phyloP scores from a whole-genome alignment of 2,888 invertebrate genomes.

The Oithona nana region DNA sequence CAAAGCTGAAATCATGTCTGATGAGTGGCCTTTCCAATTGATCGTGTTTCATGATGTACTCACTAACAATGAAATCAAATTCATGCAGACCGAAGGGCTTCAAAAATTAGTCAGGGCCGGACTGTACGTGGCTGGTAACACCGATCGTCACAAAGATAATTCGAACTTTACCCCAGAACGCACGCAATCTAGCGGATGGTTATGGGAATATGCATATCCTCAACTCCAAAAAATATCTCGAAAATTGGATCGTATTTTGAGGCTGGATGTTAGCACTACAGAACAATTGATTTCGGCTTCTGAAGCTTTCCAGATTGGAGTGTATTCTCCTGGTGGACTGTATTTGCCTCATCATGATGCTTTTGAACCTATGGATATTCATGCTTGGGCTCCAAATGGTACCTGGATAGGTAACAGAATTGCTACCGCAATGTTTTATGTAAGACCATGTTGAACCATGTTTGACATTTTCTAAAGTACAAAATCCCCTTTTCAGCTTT shows the following conservation, averaged over 20 bases:
- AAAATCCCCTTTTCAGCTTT: background rate
- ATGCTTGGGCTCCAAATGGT: background rate
- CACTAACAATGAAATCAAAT: background rate
- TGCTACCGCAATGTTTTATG: conserved; percentile 18
- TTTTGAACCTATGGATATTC: background rate
- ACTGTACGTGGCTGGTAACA: too few relatives aligned
- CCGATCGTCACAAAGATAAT: too few relatives aligned
- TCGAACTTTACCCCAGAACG: background rate
- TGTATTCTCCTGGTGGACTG: background rate
- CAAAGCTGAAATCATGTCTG: background rate
- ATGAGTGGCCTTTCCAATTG: background rate
- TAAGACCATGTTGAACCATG: background rate
- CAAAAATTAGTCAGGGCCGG: too few relatives aligned
- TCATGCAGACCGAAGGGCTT: too few relatives aligned
- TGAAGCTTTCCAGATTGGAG: background rate
- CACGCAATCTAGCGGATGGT: background rate
- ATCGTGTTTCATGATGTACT: background rate
- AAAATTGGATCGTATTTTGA: background rate
- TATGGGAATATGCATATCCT: background rate
- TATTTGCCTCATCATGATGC: background rate
- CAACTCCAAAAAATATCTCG: background rate
- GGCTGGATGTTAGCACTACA: background rate
- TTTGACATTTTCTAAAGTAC: too few relatives aligned
- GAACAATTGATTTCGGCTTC: background rate
- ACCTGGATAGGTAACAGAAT: conserved; percentile 17